Base-by-base conservation (phyloP, 2,888 invertebrate species). In the Mesochorus sp. region DNA sequence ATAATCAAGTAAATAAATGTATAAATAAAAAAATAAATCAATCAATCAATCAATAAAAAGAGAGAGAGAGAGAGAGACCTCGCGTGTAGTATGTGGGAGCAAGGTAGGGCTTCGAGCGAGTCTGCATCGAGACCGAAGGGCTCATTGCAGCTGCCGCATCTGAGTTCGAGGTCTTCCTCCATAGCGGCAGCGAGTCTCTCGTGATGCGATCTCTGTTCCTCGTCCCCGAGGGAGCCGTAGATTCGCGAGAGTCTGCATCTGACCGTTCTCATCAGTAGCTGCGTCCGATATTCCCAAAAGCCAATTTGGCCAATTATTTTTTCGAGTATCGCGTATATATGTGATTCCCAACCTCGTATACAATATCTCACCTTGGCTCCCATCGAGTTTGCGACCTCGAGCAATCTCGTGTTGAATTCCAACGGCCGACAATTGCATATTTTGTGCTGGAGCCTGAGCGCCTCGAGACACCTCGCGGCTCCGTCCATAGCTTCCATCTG, bases 401-500 rank as follows among this genome's bases (percentile, higher is more conserved):
- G 91, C 17, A 97, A 91, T 76, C 96, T 93, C 0, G 96, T 96
- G 90, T 97, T 97, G 89, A 97, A 97, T 90, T 97, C 97, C 76
- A 97, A 91, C 0, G 97, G 97, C 73, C 96, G 93, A 89, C 97
- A 97, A 91, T 97, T 96, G 91, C 97, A 97, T 85, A 97, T 97
- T 88, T 96, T 95, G 86, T 95, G 96, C 86, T 97, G 95, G 3
- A 95, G 91, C 81, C 96, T 92, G 28, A 97, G 90, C 0, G 95
- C 95, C 86, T 96, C 96, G 37, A 96, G 91, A 84, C 96, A 97
- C 51, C 96, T 92, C 0, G 96, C 97, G 0, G 96, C 96, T 0
- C 96, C 97, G 85, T 97, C 97, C 96, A 97, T 96, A 0, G 96
- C 96, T 85, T 97, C 96, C 96, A 97, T 96, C 89, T 97, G 97